These are phyloP conservation scores for Phylloscopus trochilus DNA, from an alignment of 2,113 vertebrate species.

Conservation along the genomic window DNA sequence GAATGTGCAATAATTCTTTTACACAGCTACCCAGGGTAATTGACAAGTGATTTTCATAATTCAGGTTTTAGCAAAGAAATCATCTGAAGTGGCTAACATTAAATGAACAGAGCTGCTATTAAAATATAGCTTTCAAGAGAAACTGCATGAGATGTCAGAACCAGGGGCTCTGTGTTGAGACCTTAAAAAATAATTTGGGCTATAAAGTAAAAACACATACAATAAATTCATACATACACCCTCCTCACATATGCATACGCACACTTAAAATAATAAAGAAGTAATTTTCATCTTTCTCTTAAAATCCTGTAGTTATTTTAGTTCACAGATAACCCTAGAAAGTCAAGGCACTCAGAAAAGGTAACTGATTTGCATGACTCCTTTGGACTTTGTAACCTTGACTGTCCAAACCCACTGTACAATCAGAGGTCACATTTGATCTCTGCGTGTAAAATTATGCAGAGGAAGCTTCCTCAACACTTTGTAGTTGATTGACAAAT, in stretches of 20 bases:
- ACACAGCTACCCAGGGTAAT: conserved; percentile 76
- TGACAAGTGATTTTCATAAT: conserved; percentile 80
- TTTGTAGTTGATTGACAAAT: conserved; percentile 75
- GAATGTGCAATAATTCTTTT: conserved; percentile 79
- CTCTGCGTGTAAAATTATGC: conserved; percentile 66
- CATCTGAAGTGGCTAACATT: conserved; percentile 61
- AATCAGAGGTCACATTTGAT: conserved; percentile 66
- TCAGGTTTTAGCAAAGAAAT: conserved; percentile 74
- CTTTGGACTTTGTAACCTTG: conserved; percentile 35
- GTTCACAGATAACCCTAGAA: conserved; percentile 51
- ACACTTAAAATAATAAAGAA: background rate
- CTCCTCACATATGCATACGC: background rate
- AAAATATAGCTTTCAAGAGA: conserved; percentile 50
- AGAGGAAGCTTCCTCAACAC: conserved; percentile 61
- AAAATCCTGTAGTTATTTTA: conserved; percentile 54
- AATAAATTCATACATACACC: conserved; percentile 10
- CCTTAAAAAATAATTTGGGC: conserved; percentile 28
- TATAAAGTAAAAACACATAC: conserved; percentile 45
- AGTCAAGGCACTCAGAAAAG: conserved; percentile 3
- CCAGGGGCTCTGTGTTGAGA: conserved; percentile 38
- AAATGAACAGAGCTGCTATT: conserved; percentile 37
- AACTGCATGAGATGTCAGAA: conserved; percentile 18
- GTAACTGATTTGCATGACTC: conserved; percentile 31
- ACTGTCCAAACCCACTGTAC: conserved; percentile 25
- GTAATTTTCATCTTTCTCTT: background rate